Evolutionary conservation across 1,140 invertebrate genomes (phyloP).

Genomic region (Aethina tumida): DNA sequence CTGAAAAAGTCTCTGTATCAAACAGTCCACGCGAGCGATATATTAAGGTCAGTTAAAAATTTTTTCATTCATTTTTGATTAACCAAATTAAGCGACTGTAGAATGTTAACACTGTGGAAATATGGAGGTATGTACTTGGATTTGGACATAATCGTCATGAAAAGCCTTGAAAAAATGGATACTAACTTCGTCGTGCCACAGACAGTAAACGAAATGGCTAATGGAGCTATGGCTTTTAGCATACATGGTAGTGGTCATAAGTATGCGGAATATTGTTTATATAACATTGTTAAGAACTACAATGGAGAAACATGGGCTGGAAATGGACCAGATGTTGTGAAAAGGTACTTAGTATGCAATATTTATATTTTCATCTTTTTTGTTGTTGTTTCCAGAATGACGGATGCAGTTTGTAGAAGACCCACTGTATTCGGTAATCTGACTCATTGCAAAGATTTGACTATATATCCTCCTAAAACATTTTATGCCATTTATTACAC

Average conservation of each 20-base stretch:
- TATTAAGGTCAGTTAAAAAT: no score
- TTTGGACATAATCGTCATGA: neutral
- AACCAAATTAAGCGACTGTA: no score
- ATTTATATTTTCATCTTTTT: no score
- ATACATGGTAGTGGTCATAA: conserved; percentile 1
- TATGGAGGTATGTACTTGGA: conserved; percentile 7
- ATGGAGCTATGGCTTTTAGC: neutral
- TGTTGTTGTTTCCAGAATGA: no score
- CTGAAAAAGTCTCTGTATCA: no score
- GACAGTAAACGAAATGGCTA: neutral
- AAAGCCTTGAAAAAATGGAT: neutral
- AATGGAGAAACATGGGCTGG: neutral
- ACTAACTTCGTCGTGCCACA: neutral
- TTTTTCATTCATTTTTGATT: no score
- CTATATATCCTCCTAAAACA: no score
- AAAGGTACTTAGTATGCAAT: conserved; percentile 1
- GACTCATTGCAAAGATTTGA: no score
- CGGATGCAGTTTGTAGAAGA: no score
- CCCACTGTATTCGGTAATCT: no score
- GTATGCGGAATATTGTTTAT: neutral
- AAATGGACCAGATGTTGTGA: conserved; percentile 3
- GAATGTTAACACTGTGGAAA: conserved; percentile 4
- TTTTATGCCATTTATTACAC: no score
- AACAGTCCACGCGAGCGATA: no score
- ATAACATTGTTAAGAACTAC: neutral